Base-by-base conservation (phyloP, 2,113 vertebrate species). In the Prochilodus magdalenae region DNA sequence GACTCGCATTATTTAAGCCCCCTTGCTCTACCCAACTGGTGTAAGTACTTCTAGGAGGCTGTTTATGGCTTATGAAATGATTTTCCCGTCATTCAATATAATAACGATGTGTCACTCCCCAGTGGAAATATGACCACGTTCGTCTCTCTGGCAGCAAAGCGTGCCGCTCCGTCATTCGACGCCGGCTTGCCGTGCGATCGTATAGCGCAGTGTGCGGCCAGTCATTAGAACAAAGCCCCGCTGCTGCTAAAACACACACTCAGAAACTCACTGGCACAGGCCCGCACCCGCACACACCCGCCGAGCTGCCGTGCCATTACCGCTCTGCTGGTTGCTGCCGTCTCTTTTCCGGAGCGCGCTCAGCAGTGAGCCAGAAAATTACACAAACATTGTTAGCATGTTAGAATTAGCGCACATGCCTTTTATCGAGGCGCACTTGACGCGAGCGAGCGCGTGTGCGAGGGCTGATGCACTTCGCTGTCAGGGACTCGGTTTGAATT, bases 191-290 rank as follows among this genome's bases (percentile, higher is more conserved):
- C 74, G 69, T 77, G 74, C 72, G 74, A 67, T 81, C 66, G 80
- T 72, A 81, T 30, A 69, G 66, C 85, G 69, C 81, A 83, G 81
- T 83, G 66, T 77, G 85, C 74, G 69, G 33, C 77, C 73, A 77
- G 53, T 67, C 78, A 81, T 80, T 83, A 86, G 75, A 86, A 86
- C 73, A 86, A 86, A 80, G 81, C 67, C 85, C 85, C 27, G 81
- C 81, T 83, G 84, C 83, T 85, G 90, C 85, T 91, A 87, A 80
- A 80, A 80, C 82, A 80, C 76, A 77, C 79, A 82, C 69, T 57
- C 80, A 55, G 53, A 75, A 80, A 51, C 82, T 60, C 29, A 53
- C 75, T 67, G 57, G 47, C 59, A 69, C 71, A 40, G 47, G 67
- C 71, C 72, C 77, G 47, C 59, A 69, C 71, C 40, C 53, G 67